A percentile compares a stretch with the other conserved stretches of the same genome.
Conservation (phyloP, 2,888 invertebrate genomes). For the Ophraella communa region DNA sequence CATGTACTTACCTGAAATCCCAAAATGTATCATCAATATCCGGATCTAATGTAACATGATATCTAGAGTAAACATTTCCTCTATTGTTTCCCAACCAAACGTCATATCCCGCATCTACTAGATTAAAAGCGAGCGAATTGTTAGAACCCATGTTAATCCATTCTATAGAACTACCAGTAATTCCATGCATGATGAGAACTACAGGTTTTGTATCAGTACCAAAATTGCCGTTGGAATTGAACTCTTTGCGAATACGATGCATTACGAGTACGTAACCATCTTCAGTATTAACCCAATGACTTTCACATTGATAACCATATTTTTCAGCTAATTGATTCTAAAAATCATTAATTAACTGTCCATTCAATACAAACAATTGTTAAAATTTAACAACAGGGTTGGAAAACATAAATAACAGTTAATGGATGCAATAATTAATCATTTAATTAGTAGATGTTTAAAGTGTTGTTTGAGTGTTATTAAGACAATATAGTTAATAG, state of each 20-base stretch:
- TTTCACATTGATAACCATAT: conserved; percentile 68
- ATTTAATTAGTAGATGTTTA: too few relatives aligned
- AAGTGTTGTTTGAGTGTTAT: too few relatives aligned
- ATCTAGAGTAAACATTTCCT: conserved; percentile 72
- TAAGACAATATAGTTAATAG: too few relatives aligned
- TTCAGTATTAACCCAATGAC: conserved; percentile 68
- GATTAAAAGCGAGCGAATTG: conserved; percentile 63
- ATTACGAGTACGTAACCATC: conserved; percentile 81
- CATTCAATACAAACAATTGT: too few relatives aligned
- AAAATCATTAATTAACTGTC: too few relatives aligned
- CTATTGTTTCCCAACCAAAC: conserved; percentile 85
- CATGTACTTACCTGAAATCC: conserved; percentile 63
- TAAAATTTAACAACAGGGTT: too few relatives aligned
- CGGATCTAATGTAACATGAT: conserved; percentile 62
- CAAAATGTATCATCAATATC: conserved; percentile 62
- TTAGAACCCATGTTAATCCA: conserved; percentile 77
- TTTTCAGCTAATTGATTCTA: neutral
- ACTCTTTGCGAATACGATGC: conserved; percentile 70
- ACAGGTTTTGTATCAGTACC: conserved; percentile 60
- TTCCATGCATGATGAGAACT: conserved; percentile 72
- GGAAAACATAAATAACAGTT: too few relatives aligned
- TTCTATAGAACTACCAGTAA: conserved; percentile 75
- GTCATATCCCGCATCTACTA: conserved; percentile 73
- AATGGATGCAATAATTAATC: too few relatives aligned
- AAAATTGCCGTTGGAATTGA: neutral